Conservation (phyloP, 2,113 vertebrate species). For the Nestor notabilis region DNA sequence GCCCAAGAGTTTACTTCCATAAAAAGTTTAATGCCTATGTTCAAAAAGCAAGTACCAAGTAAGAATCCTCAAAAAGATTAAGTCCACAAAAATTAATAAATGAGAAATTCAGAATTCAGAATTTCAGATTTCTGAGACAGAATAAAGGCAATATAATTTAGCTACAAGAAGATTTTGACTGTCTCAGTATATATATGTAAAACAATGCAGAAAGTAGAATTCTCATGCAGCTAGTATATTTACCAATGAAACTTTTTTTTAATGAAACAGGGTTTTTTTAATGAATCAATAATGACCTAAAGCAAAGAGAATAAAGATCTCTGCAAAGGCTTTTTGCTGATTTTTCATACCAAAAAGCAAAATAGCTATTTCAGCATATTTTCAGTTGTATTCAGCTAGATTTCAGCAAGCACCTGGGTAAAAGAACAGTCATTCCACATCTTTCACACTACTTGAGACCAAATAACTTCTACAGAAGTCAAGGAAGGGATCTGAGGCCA, state of each 20-base stretch:
- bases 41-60: background rate
- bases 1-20: background rate
- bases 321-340: background rate
- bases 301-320: background rate
- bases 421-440: background rate
- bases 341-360: background rate
- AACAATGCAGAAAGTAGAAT: background rate
- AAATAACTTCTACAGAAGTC: background rate
- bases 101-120: background rate
- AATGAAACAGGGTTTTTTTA: background rate
- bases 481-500: background rate
- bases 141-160: background rate
- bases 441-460: background rate
- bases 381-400: background rate
- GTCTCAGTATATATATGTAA: background rate
- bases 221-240: background rate
- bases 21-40: background rate
- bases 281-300: background rate
- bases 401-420: background rate
- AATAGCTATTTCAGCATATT: constrained; percentile 13
- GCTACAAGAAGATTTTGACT: background rate
- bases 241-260: background rate
- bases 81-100: background rate
- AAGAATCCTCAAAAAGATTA: background rate
- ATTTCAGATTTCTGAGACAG: background rate